Evolutionary conservation across 2,888 invertebrate species (phyloP).

Genomic region (Amiota communis): DNA sequence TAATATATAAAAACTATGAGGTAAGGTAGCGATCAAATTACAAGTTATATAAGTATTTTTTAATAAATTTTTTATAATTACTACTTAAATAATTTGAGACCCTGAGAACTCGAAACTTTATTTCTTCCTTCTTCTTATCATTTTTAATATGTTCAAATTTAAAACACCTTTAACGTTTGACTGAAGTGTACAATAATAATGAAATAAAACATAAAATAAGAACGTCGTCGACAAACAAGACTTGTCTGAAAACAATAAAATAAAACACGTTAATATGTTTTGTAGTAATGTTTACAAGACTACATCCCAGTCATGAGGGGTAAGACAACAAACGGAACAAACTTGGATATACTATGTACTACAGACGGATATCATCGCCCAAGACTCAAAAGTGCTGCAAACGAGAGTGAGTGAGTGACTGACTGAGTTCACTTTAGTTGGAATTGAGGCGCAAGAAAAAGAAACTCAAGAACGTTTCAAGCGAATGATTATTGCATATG

Average conservation of each 20-base stretch:
- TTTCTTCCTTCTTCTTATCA: too few species aligned
- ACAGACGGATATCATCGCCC: conserved; percentile 4
- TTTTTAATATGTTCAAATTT: too few species aligned
- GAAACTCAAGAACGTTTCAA: conserved; percentile 52
- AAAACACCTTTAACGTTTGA: too few species aligned
- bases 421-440: too few species aligned
- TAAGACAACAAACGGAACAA: not conserved
- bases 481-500: conserved; percentile 20
- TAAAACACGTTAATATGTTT: not conserved
- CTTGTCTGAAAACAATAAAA: not conserved
- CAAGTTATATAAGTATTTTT: too few species aligned
- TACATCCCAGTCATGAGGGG: not conserved
- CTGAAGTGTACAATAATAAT: too few species aligned
- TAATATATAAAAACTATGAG: too few species aligned
- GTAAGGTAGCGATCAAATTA: too few species aligned
- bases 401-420: conserved; percentile 8
- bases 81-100: too few species aligned
- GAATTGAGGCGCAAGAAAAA: conserved; percentile 35
- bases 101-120: too few species aligned
- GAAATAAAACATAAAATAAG: too few species aligned
- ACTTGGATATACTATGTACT: not conserved
- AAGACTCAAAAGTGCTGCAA: conserved; percentile 15
- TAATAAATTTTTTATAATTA: too few species aligned
- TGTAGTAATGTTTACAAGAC: not conserved
- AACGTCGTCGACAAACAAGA: not conserved